Percentiles rank a stretch among this genome's conserved stretches.
phyloP scores from a whole-genome alignment of 2,888 invertebrate species.

The Drosophila longiperda region DNA sequence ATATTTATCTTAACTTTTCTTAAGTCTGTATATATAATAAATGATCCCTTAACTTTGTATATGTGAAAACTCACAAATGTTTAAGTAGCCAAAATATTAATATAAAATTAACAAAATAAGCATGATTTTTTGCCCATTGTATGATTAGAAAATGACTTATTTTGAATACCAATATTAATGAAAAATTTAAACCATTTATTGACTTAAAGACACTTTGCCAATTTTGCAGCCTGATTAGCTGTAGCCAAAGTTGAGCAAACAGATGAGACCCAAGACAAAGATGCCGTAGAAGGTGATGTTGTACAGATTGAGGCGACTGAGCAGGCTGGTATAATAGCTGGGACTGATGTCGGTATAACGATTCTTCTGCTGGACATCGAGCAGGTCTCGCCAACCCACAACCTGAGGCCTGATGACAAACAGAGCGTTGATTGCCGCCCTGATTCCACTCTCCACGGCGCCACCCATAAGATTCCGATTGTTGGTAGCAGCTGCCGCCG shows the following conservation, averaged over 20 bases:
- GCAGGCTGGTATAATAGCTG: conserved; percentile 45
- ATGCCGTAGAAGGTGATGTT: conserved; percentile 79
- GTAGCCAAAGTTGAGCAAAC: conserved; percentile 59
- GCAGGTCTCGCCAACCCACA: conserved; percentile 81
- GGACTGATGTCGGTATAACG: conserved; percentile 26
- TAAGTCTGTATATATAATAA: neutral
- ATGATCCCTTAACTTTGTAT: neutral
- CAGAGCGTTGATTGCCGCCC: conserved; percentile 82
- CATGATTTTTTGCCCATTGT: neutral
- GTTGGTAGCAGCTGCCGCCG: conserved; percentile 74
- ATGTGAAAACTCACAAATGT: neutral
- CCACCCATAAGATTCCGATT: conserved; percentile 83
- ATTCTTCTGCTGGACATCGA: conserved; percentile 69
- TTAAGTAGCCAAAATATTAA: neutral
- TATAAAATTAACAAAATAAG: neutral
- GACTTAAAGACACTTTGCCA: neutral
- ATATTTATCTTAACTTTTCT: too few relatives aligned
- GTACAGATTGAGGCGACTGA: conserved; percentile 82
- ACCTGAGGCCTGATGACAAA: conserved; percentile 81
- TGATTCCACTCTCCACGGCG: conserved; percentile 83
- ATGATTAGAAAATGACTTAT: neutral
- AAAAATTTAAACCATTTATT: neutral
- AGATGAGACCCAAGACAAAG: conserved; percentile 64
- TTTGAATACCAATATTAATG: neutral
- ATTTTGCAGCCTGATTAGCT: conserved; percentile 1